These are phyloP conservation scores for Malurus splendens DNA, from an alignment of 2,797 vertebrate species.

Conservation along the genomic window DNA sequence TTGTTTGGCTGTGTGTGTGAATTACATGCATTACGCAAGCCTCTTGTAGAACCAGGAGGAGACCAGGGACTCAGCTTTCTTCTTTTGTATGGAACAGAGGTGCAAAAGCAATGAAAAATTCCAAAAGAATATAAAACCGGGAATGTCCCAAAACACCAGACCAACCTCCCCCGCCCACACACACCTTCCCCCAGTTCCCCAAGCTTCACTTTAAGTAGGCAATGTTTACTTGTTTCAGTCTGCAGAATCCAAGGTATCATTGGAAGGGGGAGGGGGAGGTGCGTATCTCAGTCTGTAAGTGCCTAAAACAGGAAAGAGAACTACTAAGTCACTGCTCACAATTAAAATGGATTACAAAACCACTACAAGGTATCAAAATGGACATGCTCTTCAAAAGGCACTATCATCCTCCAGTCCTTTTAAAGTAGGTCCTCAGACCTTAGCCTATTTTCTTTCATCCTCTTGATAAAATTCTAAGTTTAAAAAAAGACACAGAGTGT, in stretches of 20 bases:
- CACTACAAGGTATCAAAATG: conserved; percentile 55
- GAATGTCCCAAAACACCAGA: conserved; percentile 67
- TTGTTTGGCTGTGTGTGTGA: conserved; percentile 65
- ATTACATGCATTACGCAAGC: conserved; percentile 66
- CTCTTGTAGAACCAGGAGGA: conserved; percentile 64
- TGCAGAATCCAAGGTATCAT: conserved; percentile 87
- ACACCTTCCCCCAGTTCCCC: conserved; percentile 61
- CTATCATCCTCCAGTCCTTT: conserved; percentile 39
- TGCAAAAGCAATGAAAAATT: conserved; percentile 66
- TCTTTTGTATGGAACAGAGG: conserved; percentile 64
- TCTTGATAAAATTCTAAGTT: neutral
- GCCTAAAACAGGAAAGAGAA: conserved; percentile 87
- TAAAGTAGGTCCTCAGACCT: neutral
- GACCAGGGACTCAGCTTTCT: conserved; percentile 66
- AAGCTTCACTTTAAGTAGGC: conserved; percentile 79
- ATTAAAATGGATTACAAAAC: conserved; percentile 65
- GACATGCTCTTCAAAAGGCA: conserved; percentile 63
- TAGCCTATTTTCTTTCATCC: neutral
- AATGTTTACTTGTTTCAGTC: conserved; percentile 83
- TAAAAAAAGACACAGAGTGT: neutral
- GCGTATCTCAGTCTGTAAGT: conserved; percentile 92
- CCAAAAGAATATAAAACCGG: conserved; percentile 68
- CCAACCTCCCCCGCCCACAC: conserved; percentile 51
- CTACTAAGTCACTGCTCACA: conserved; percentile 70
- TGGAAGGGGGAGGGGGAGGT: conserved; percentile 83